A percentile compares a stretch with the other conserved stretches of the same genome.
Evolutionary conservation across 2,888 invertebrate species (phyloP).

Genomic region (Anaspis maculata): DNA sequence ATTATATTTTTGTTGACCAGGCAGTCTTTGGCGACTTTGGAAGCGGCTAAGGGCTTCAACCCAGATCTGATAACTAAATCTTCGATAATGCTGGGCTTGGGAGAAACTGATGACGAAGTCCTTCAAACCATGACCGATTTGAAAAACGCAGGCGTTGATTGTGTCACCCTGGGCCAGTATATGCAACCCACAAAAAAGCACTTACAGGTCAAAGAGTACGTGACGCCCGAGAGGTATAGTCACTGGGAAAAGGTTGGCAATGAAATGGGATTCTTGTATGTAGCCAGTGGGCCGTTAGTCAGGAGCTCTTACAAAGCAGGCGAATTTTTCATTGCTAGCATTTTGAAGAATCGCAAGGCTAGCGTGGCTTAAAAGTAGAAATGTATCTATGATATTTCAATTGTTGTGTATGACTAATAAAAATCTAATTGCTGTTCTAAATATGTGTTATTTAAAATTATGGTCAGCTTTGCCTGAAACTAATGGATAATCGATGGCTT

Average conservation of each 20-base stretch:
- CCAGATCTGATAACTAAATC: slow-evolving; percentile 89
- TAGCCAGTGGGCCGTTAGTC: slow-evolving; percentile 95
- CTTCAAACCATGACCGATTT: slow-evolving; percentile 82
- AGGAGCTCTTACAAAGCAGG: slow-evolving; percentile 98
- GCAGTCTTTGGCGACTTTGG: slow-evolving; percentile 79
- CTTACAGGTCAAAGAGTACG: slow-evolving; percentile 85
- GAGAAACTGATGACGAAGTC: slow-evolving; percentile 83
- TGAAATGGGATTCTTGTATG: slow-evolving; percentile 87
- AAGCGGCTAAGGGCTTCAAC: slow-evolving; percentile 72
- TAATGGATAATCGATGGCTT: too few species aligned
- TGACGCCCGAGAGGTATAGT: slow-evolving; percentile 88
- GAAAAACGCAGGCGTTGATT: slow-evolving; percentile 77
- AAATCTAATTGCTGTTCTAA: too few species aligned
- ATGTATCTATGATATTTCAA: too few species aligned
- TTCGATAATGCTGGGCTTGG: slow-evolving; percentile 95
- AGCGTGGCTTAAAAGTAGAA: slow-evolving; percentile 24
- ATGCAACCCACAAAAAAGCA: slow-evolving; percentile 99
- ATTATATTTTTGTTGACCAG: slow-evolving; percentile 37
- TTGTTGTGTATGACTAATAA: too few species aligned
- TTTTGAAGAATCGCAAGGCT: slow-evolving; percentile 56
- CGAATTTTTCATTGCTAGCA: slow-evolving; percentile 80
- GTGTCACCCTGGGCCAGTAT: slow-evolving; percentile 95
- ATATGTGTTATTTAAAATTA: too few species aligned
- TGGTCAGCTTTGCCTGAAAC: too few species aligned
- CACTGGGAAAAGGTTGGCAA: slow-evolving; percentile 77